phyloP scores from a whole-genome alignment of 2,888 invertebrate genomes.

The Hecatera dysodea region DNA sequence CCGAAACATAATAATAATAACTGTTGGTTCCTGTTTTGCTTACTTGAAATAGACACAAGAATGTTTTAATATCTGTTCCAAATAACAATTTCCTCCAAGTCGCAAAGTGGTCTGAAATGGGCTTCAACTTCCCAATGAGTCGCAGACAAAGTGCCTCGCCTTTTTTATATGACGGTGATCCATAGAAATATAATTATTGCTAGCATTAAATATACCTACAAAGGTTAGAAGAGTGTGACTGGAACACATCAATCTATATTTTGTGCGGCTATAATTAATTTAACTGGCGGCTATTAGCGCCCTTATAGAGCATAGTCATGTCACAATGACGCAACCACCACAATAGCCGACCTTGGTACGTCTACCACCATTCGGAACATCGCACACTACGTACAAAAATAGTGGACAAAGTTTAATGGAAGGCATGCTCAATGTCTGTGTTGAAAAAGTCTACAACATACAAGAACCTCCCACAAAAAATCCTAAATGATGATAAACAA shows the following conservation, averaged over 20 bases:
- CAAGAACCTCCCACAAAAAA: conserved; percentile 61
- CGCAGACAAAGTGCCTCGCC: background rate
- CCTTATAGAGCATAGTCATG: conserved; percentile 77
- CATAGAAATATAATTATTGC: conserved; percentile 9
- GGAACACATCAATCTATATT: conserved; percentile 58
- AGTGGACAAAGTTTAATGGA: conserved; percentile 67
- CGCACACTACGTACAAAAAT: conserved; percentile 61
- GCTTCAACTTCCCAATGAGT: conserved; percentile 3
- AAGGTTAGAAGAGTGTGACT: conserved; percentile 49
- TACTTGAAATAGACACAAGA: conserved; percentile 16
- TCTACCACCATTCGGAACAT: conserved; percentile 47
- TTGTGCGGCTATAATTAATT: conserved; percentile 70
- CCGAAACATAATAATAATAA: conserved; percentile 11
- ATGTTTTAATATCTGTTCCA: conserved; percentile 16
- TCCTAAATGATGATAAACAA: conserved; percentile 72
- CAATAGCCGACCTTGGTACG: conserved; percentile 78
- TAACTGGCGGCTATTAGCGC: conserved; percentile 78
- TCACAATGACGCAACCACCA: conserved; percentile 73
- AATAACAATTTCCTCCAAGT: conserved; percentile 33
- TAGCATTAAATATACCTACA: conserved; percentile 37
- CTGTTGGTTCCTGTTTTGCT: conserved; percentile 10
- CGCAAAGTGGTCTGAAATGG: conserved; percentile 11
- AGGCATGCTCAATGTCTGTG: conserved; percentile 31
- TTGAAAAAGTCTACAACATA: conserved; percentile 33
- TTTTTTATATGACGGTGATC: background rate